Conservation (phyloP, 2,888 invertebrate genomes). For the Liopterus haemorrhoidalis region DNA sequence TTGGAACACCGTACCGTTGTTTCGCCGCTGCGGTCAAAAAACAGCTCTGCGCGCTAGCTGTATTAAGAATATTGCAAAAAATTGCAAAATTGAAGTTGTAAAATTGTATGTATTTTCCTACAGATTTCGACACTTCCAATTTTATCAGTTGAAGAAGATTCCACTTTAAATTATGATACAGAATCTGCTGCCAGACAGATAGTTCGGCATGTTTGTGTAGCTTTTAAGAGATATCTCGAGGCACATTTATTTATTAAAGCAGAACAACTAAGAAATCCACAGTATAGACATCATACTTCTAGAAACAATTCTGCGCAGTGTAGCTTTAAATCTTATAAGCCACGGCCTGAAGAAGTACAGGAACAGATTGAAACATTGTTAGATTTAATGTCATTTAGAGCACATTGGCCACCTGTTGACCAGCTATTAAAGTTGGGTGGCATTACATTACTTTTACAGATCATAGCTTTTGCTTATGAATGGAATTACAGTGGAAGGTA, state of each 20-base stretch:
- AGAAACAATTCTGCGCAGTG: neutral
- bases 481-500: slow-evolving; percentile 85
- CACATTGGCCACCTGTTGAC: slow-evolving; percentile 85
- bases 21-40: no score
- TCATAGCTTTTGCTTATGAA: slow-evolving; percentile 83
- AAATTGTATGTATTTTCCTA: slow-evolving; percentile 20
- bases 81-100: neutral
- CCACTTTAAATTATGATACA: slow-evolving; percentile 72
- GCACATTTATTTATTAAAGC: slow-evolving; percentile 78
- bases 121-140: slow-evolving; percentile 83
- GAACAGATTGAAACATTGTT: slow-evolving; percentile 79
- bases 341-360: slow-evolving; percentile 73
- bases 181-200: slow-evolving; percentile 86
- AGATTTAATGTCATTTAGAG: slow-evolving; percentile 66
- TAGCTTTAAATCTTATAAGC: slow-evolving; percentile 54
- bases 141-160: slow-evolving; percentile 66
- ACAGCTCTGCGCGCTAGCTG: no score
- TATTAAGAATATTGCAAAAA: slow-evolving; percentile 4
- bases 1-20: no score
- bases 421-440: slow-evolving; percentile 80
- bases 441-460: slow-evolving; percentile 71
- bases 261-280: slow-evolving; percentile 60
- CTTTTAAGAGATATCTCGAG: slow-evolving; percentile 84
- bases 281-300: slow-evolving; percentile 40
- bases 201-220: slow-evolving; percentile 84